phyloP scores from a whole-genome alignment of 1,140 invertebrate species.

The Oncopodura yosiiana region DNA sequence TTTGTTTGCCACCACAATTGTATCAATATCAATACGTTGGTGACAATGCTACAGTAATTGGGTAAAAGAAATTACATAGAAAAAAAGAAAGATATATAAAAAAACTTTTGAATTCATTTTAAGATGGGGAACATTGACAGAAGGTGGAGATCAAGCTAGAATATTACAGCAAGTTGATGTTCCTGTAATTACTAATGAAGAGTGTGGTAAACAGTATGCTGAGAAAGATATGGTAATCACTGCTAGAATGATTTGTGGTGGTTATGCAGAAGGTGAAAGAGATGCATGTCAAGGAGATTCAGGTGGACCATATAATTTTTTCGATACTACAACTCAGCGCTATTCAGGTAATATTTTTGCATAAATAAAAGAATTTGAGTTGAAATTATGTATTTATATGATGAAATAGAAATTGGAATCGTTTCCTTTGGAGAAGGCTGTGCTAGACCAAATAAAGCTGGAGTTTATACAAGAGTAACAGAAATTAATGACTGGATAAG shows the following conservation, averaged over 20 bases:
- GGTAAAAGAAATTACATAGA: not conserved
- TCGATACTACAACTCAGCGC: not conserved
- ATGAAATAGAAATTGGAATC: conserved; percentile 23
- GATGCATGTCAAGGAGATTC: conserved; percentile 32
- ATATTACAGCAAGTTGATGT: conserved; percentile 22
- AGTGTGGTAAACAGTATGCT: conserved; percentile 23
- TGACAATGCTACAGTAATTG: conserved; percentile 19
- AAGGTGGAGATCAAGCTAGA: conserved; percentile 20
- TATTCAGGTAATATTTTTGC: not conserved
- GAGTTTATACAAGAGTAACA: conserved; percentile 29
- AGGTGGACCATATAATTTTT: conserved; percentile 21
- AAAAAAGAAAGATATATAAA: not conserved
- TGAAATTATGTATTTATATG: not conserved
- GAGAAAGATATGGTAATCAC: conserved; percentile 8
- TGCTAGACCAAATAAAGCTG: conserved; percentile 23
- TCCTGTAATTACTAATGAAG: conserved; percentile 29
- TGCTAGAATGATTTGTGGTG: conserved; percentile 30
- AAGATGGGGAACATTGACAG: conserved; percentile 4
- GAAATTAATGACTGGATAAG: conserved; percentile 31
- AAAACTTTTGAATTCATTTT: not conserved
- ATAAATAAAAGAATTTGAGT: not conserved
- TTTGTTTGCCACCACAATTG: conserved; percentile 22
- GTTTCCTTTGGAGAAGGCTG: conserved; percentile 32
- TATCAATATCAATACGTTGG: conserved; percentile 8
- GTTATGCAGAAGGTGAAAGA: conserved; percentile 20